phyloP scores from a whole-genome alignment of 92 coral and sea anemone genomes.

The Actinostola sp. region DNA sequence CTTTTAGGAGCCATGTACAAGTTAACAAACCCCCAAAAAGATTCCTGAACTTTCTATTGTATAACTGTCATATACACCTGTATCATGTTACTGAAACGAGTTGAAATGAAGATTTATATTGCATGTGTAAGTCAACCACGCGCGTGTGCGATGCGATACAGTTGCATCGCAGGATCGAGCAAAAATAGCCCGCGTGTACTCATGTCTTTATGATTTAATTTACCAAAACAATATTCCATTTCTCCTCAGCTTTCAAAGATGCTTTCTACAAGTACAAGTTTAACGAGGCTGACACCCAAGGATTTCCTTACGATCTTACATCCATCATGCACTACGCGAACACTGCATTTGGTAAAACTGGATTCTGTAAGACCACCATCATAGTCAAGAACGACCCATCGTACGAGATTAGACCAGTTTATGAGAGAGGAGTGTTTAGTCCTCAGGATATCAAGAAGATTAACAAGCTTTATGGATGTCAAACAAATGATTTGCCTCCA shows the following conservation, averaged over 20 bases:
- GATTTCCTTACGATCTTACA: conserved; percentile 78
- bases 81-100: no score
- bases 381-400: conserved; percentile 63
- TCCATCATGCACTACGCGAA: conserved; percentile 89
- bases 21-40: no score
- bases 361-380: conserved; percentile 81
- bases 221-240: not conserved
- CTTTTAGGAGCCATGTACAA: no score
- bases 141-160: no score
- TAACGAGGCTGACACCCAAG: conserved; percentile 73
- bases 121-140: no score
- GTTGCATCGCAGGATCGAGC: no score
- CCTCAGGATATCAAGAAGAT: conserved; percentile 84
- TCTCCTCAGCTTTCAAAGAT: conserved; percentile 61
- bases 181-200: no score
- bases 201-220: no score
- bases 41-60: no score
- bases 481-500: conserved; percentile 21
- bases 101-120: no score
- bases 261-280: conserved; percentile 73
- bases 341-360: conserved; percentile 64
- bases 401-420: conserved; percentile 74
- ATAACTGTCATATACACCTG: no score
- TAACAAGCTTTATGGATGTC: conserved; percentile 76
- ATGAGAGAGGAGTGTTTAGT: conserved; percentile 61